Percentiles rank a stretch among this genome's conserved stretches.
phyloP scores from a whole-genome alignment of 2,113 vertebrate genomes.

The Motacilla tschutschensis region DNA sequence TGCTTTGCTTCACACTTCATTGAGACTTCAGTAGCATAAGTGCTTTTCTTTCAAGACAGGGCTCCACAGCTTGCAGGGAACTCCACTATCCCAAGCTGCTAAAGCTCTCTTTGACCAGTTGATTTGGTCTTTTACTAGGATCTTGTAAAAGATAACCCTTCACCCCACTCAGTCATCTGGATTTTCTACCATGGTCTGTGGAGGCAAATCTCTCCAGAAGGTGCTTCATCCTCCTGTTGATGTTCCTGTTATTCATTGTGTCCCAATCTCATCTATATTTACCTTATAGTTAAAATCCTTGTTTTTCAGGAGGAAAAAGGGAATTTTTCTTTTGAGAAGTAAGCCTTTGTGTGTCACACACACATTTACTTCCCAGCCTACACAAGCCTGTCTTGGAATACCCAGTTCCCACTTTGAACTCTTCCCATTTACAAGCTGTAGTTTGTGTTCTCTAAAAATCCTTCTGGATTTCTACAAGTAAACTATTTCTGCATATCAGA shows the following conservation, averaged over 20 bases:
- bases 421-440: neutral
- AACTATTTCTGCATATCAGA: conserved; percentile 11
- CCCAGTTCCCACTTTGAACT: neutral
- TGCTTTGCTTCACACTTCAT: neutral
- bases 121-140: neutral
- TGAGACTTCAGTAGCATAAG: neutral
- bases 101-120: neutral
- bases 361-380: neutral
- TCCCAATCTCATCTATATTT: neutral
- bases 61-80: neutral
- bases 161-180: neutral
- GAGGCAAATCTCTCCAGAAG: neutral
- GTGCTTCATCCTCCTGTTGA: neutral
- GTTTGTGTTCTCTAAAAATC: neutral
- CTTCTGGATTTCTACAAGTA: neutral
- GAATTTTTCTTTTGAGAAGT: neutral
- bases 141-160: neutral
- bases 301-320: neutral
- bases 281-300: neutral
- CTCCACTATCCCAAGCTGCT: neutral
- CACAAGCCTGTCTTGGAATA: neutral
- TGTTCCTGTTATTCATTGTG: neutral
- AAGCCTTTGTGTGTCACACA: neutral
- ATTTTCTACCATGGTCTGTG: neutral
- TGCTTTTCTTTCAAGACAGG: neutral